These are phyloP conservation scores for Hesperia comma DNA, from an alignment of 2,888 invertebrate species.

Conservation along the genomic window DNA sequence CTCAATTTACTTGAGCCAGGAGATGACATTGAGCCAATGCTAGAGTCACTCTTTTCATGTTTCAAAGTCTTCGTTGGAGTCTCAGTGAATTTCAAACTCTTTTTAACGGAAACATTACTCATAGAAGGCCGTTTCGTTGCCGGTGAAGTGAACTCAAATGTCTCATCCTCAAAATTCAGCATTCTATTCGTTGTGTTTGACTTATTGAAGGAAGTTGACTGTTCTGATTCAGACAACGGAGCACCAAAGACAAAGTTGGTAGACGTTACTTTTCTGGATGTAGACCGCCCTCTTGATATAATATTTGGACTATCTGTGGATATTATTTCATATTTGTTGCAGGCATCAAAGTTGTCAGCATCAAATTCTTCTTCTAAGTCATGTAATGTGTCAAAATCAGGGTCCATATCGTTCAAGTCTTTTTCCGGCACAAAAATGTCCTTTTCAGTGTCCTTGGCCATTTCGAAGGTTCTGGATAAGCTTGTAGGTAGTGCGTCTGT, in stretches of 20 bases:
- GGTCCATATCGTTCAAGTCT: slow-evolving; percentile 53
- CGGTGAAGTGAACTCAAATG: slow-evolving; percentile 75
- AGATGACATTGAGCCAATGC: slow-evolving; percentile 65
- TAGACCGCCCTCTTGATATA: slow-evolving; percentile 67
- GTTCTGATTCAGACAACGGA: slow-evolving; percentile 68
- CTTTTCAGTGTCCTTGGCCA: slow-evolving; percentile 41
- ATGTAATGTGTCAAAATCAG: slow-evolving; percentile 69
- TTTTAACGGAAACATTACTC: slow-evolving; percentile 62
- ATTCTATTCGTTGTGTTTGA: slow-evolving; percentile 65
- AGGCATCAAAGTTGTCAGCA: slow-evolving; percentile 68
- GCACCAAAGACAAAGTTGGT: slow-evolving; percentile 76
- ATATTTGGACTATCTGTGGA: slow-evolving; percentile 79
- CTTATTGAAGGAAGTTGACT: slow-evolving; percentile 72
- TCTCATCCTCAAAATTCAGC: slow-evolving; percentile 72
- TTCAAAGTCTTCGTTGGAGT: slow-evolving; percentile 62
- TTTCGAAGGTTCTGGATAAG: slow-evolving; percentile 43
- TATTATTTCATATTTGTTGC: slow-evolving; percentile 79
- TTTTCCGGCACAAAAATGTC: slow-evolving; percentile 62
- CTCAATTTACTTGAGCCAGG: slow-evolving; percentile 57
- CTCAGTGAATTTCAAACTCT: slow-evolving; percentile 69
- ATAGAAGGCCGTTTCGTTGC: slow-evolving; percentile 52
- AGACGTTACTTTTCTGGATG: slow-evolving; percentile 62
- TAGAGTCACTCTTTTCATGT: slow-evolving; percentile 66
- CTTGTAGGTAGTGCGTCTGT: slow-evolving; percentile 58
- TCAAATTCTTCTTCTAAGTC: slow-evolving; percentile 78